Evolutionary conservation across 1,140 invertebrate genomes (phyloP), one percentile per base, ranked within the genome.

Genomic region (Centruroides sculpturatus): DNA sequence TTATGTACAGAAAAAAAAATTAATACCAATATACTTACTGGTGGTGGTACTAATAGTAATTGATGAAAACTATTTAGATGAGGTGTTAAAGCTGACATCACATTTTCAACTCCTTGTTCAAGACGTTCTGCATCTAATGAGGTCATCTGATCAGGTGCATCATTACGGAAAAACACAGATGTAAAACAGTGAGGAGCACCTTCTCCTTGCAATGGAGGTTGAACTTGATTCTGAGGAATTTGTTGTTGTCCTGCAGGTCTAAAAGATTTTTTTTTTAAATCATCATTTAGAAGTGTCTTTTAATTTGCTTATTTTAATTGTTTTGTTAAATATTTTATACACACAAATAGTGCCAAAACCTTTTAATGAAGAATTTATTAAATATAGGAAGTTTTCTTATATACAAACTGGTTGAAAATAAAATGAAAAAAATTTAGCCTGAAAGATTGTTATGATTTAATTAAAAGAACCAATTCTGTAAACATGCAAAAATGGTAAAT

Each of bases 41-140:
- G 77, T 70, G 86, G 86, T 66, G 87, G 86, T 68, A 87, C 79
- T 47, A 82, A 61, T 11, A 90, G 73, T 55, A 90, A 69, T 67
- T 81, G 73, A 70, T 86, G 82, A 69, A 90, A 82, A 70, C 84
- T 80, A 71, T 82, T 80, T 64, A 89, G 72, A 66, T 82, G 79
- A 64, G 82, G 82, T 67, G 80, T 74, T 62, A 85, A 81, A 52
- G 84, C 81, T 65, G 75, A 74, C 59, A 82, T 74, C 54, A 80
- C 80, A 73, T 76, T 80, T 60, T 74, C 70, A 59, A 83, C 72
- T 65, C 83, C 76, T 69, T 75, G 74, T 62, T 76, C 72, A 64
- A 80, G 72, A 56, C 79, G 72, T 60, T 77, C 76, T 52, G 69
- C 68, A 65, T 77, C 76, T 35, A 72, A 62, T 56, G 69, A 62